These are phyloP conservation scores for Ciconia maguari DNA, from an alignment of 2,113 vertebrate species.

Conservation along the genomic window DNA sequence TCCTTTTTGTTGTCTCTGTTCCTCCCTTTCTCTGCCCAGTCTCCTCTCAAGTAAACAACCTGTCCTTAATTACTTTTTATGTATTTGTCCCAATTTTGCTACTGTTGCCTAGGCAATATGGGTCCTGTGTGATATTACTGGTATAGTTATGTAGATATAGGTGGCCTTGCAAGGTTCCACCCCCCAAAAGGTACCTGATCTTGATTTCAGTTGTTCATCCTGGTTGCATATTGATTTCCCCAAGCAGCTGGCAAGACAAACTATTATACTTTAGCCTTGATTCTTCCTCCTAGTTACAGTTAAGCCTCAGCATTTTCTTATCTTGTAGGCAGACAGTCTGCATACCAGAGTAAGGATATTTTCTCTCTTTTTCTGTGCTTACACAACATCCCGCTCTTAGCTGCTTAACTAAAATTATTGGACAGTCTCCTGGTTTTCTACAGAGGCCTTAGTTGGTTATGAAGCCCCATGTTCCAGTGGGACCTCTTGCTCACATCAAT, in stretches of 20 bases:
- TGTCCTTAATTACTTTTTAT: not conserved
- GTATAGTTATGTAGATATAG: fast-evolving
- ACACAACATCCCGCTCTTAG: not conserved
- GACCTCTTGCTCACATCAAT: not conserved
- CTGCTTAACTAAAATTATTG: not conserved
- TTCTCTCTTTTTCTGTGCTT: not conserved
- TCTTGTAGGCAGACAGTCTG: not conserved
- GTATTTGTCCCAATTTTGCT: not conserved
- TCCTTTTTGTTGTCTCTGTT: not conserved
- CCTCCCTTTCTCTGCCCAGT: not conserved
- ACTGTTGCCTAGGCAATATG: not conserved
- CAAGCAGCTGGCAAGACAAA: not conserved
- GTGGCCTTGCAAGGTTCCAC: not conserved
- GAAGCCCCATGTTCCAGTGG: not conserved
- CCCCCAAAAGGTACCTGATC: not conserved
- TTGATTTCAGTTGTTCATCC: not conserved
- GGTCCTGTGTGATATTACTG: not conserved
- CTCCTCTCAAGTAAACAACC: not conserved
- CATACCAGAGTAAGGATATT: not conserved
- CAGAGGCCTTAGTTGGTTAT: not conserved
- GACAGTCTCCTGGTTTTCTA: not conserved
- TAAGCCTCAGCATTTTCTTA: not conserved
- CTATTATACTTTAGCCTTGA: not conserved
- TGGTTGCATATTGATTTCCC: not conserved
- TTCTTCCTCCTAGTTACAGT: not conserved